Percentiles rank a stretch among this genome's conserved stretches.
Conservation (phyloP, 1,140 invertebrate species). For the Chrysomallon squamiferum region DNA sequence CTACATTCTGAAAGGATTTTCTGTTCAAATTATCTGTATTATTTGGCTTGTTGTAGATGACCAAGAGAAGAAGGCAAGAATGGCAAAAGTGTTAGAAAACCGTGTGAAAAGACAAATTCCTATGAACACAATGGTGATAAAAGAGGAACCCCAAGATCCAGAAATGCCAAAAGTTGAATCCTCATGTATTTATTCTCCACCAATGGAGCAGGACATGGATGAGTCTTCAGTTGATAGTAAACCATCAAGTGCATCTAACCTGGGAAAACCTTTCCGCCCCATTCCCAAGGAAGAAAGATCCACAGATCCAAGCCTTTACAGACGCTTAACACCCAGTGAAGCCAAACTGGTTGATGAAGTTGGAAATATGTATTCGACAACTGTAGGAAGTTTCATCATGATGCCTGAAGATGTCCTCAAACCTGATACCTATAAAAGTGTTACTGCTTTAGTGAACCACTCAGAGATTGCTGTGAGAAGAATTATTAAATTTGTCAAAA, state of each 20-base stretch:
- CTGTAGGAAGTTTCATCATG: slow-evolving; percentile 17
- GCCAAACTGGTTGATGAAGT: slow-evolving; percentile 11
- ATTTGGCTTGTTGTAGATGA: slow-evolving; percentile 19
- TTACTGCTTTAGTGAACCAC: slow-evolving; percentile 50
- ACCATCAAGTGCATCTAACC: not conserved
- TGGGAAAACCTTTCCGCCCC: slow-evolving; percentile 19
- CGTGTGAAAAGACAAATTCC: slow-evolving; percentile 6
- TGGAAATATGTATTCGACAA: slow-evolving; percentile 18
- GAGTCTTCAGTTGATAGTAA: not conserved
- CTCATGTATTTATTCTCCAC: slow-evolving; percentile 1
- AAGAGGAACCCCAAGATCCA: slow-evolving; percentile 10
- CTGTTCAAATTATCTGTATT: too few species aligned
- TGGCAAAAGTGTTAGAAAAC: slow-evolving; percentile 26
- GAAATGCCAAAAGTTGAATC: slow-evolving; percentile 10
- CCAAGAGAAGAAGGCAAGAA: slow-evolving; percentile 20
- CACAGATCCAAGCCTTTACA: slow-evolving; percentile 17
- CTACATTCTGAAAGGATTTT: too few species aligned
- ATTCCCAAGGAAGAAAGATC: slow-evolving; percentile 12
- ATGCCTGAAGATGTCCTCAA: slow-evolving; percentile 13
- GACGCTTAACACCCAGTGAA: slow-evolving; percentile 14
- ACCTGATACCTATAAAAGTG: slow-evolving; percentile 35
- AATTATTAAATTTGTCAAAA: slow-evolving; percentile 54
- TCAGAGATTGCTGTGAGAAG: slow-evolving; percentile 48
- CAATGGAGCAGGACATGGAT: not conserved
- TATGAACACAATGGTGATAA: not conserved